These are phyloP conservation scores for Propsilocerus akamusi DNA, from an alignment of 1,140 invertebrate genomes.

Conservation along the genomic window DNA sequence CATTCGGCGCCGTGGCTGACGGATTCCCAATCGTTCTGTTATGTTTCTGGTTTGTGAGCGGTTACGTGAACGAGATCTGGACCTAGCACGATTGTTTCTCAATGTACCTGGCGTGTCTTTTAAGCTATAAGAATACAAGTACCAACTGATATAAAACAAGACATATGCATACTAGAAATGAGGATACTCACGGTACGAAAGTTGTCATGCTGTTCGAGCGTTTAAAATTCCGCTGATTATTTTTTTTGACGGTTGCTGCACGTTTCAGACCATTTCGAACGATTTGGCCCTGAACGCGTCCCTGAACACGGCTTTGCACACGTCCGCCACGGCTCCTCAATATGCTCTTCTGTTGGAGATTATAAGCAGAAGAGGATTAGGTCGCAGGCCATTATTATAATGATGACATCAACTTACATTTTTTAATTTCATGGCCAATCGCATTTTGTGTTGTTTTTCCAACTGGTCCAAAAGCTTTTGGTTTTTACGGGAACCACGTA, in stretches of 20 bases:
- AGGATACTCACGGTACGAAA: slow-evolving; percentile 22
- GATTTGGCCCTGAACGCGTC: neutral
- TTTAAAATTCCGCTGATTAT: neutral
- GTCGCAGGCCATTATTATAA: neutral
- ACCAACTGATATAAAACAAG: neutral
- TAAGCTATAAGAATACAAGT: slow-evolving; percentile 5
- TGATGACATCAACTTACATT: slow-evolving; percentile 15
- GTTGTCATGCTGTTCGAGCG: slow-evolving; percentile 15
- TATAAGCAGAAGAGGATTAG: slow-evolving; percentile 5
- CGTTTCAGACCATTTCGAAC: neutral
- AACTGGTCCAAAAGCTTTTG: slow-evolving; percentile 18
- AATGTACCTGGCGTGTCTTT: slow-evolving; percentile 7
- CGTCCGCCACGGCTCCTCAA: slow-evolving; percentile 11
- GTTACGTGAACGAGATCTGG: neutral
- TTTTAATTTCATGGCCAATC: slow-evolving; percentile 21
- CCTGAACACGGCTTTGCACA: neutral
- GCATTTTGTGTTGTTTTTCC: slow-evolving; percentile 18
- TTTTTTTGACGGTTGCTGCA: neutral
- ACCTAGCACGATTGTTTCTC: slow-evolving; percentile 3
- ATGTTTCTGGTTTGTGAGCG: neutral
- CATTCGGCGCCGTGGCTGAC: slow-evolving; percentile 5
- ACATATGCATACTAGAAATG: slow-evolving; percentile 9
- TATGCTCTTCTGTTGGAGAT: slow-evolving; percentile 23
- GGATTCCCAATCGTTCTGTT: neutral
- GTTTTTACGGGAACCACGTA: slow-evolving; percentile 14